Percentiles rank a stretch among this genome's conserved stretches.
Conservation (phyloP, 1,140 invertebrate species). For the Triops longicaudatus region DNA sequence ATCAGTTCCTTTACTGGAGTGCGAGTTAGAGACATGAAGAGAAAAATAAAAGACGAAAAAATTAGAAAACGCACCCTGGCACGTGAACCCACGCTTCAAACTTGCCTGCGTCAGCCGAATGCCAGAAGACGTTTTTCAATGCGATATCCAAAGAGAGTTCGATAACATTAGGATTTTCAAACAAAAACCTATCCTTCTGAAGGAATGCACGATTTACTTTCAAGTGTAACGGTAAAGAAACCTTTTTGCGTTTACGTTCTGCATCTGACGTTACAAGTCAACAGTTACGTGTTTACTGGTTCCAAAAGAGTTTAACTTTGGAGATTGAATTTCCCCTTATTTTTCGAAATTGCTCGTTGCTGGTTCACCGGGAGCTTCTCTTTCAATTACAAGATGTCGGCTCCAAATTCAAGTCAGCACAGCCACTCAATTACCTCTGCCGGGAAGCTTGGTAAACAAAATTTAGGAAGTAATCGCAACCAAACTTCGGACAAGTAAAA, state of each 20-base stretch:
- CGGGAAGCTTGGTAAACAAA: neutral
- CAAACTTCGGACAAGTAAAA: neutral
- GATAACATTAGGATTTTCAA: neutral
- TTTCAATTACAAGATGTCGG: neutral
- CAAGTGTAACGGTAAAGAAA: neutral
- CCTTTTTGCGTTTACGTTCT: neutral
- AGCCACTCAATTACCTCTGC: neutral
- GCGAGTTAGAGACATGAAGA: neutral
- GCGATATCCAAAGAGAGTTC: neutral
- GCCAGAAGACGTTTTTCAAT: neutral
- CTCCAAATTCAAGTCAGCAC: neutral
- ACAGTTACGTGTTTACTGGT: neutral
- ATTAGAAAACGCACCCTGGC: too few species aligned
- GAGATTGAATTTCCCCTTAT: neutral
- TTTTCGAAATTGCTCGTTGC: neutral
- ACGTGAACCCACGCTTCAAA: neutral
- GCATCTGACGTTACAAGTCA: neutral
- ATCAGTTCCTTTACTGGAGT: neutral
- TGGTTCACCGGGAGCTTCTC: neutral
- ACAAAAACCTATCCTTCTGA: neutral
- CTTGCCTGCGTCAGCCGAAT: neutral
- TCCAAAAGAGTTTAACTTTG: neutral
- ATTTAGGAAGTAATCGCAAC: neutral
- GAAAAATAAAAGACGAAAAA: too few species aligned
- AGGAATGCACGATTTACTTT: slow-evolving; percentile 1